phyloP scores from a whole-genome alignment of 2,797 vertebrate genomes.

The Megalops cyprinoides region DNA sequence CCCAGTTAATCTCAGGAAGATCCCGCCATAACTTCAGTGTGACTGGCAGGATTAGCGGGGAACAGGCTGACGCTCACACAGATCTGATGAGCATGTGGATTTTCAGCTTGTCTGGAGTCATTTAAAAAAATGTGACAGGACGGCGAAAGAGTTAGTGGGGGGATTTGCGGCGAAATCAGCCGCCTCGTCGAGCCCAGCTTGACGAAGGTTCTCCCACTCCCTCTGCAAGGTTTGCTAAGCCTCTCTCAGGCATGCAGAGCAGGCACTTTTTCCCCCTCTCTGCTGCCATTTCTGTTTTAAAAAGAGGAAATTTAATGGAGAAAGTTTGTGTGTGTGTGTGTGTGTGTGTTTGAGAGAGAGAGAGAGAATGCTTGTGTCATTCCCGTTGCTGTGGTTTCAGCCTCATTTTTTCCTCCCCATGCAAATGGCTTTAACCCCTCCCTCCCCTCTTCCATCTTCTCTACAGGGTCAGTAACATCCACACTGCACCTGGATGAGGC shows the following conservation, averaged over 20 bases:
- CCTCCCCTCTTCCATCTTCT: neutral
- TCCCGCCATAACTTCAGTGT: neutral
- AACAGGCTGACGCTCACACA: neutral
- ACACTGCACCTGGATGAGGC: neutral
- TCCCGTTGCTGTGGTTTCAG: neutral
- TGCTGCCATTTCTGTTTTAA: too few relatives aligned
- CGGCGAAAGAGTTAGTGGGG: neutral
- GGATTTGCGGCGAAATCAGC: neutral
- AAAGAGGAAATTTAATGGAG: neutral
- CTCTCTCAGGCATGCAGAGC: neutral
- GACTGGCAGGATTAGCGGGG: conserved; percentile 16
- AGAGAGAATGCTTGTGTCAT: neutral
- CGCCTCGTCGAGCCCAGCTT: neutral
- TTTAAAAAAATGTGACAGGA: conserved; percentile 3
- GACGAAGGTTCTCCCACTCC: neutral
- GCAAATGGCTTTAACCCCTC: too few relatives aligned
- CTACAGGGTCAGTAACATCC: neutral
- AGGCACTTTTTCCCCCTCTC: too few relatives aligned
- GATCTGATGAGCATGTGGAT: neutral
- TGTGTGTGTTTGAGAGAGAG: too few relatives aligned
- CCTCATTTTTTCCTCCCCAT: neutral
- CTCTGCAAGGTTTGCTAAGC: neutral
- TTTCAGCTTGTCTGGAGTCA: conserved; percentile 17
- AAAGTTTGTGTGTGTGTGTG: neutral
- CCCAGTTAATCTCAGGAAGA: conserved; percentile 4